phyloP scores from a whole-genome alignment of 2,113 vertebrate species.

The Channa maculata region DNA sequence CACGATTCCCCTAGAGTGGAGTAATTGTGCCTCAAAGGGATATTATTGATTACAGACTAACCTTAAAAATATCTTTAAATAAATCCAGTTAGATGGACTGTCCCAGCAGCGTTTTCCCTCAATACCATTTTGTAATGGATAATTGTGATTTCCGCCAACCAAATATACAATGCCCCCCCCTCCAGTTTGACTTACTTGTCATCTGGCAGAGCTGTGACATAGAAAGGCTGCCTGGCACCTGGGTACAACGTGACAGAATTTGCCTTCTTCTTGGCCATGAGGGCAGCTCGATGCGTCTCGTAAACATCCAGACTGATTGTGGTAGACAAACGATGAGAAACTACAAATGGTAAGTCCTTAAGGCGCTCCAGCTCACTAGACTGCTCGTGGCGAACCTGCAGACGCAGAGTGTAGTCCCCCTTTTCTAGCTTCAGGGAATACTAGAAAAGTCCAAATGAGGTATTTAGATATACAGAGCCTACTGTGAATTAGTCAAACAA shows the following conservation, averaged over 20 bases:
- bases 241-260: constrained; percentile 91
- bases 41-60: no score
- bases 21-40: background rate
- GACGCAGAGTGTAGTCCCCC: constrained; percentile 94
- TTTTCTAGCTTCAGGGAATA: constrained; percentile 99
- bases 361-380: constrained; percentile 95
- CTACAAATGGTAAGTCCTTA: constrained; percentile 95
- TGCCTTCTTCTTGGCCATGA: constrained; percentile 95
- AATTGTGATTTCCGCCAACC: no score
- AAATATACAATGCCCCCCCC: no score
- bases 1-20: background rate
- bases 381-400: constrained; percentile 97
- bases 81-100: no score
- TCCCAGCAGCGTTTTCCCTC: no score
- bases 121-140: no score
- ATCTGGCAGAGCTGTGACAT: constrained; percentile 92
- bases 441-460: constrained; percentile 73
- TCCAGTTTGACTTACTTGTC: constrained; percentile 90
- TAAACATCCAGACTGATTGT: constrained; percentile 94
- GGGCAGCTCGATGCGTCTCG: constrained; percentile 93
- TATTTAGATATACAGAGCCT: no score
- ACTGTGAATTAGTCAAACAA: no score
- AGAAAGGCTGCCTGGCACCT: constrained; percentile 92
- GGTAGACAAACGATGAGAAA: constrained; percentile 95
- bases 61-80: no score